A percentile compares a stretch with the other conserved stretches of the same genome.
These are phyloP conservation scores for Cheracebus regulus DNA, from an alignment of 2,797 vertebrate genomes.

Conservation along the genomic window DNA sequence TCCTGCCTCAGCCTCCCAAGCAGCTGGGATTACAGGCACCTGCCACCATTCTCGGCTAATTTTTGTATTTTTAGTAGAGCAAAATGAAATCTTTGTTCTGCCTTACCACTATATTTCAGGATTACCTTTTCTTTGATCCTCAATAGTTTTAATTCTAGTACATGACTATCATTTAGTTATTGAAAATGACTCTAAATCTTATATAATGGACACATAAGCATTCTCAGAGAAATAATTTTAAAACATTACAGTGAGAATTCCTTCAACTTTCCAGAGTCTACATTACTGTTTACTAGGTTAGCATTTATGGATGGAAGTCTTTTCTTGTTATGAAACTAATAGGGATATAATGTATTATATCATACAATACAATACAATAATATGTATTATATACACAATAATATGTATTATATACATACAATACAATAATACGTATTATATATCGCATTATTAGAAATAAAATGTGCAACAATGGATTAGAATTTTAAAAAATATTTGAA, in stretches of 20 bases:
- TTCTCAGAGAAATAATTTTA: background rate
- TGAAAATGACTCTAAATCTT: slow-evolving; percentile 30
- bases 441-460: background rate
- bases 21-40: background rate
- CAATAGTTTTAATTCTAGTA: slow-evolving; percentile 42
- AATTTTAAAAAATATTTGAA: background rate
- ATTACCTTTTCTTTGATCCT: slow-evolving; percentile 14
- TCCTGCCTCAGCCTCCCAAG: background rate
- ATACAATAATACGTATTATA: background rate
- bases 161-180: slow-evolving; percentile 18
- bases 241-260: slow-evolving; percentile 11
- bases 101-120: background rate
- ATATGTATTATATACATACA: too few species aligned
- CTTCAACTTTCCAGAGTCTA: background rate
- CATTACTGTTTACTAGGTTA: background rate
- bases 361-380: too few species aligned
- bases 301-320: background rate
- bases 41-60: background rate
- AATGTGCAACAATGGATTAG: background rate
- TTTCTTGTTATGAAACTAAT: background rate
- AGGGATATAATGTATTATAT: background rate
- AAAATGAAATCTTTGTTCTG: background rate
- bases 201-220: background rate
- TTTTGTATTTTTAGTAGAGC: background rate
- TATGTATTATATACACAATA: too few species aligned